phyloP scores from a whole-genome alignment of 2,797 vertebrate genomes.

The Rallus crepitans region DNA sequence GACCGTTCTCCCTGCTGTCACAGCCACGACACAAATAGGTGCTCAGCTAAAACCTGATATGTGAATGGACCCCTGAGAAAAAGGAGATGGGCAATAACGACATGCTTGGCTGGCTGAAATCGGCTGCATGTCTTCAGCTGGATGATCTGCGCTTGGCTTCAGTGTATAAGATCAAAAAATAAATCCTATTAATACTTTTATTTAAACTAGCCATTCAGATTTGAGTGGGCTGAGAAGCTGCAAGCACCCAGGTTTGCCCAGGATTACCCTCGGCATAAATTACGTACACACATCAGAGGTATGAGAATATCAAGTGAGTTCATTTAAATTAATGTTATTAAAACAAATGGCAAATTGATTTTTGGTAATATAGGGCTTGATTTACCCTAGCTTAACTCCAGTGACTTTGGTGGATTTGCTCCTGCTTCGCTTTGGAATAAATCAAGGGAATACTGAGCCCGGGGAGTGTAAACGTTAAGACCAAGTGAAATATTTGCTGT shows the following conservation, averaged over 20 bases:
- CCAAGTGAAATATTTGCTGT: constrained; percentile 42
- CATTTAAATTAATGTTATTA: constrained; percentile 69
- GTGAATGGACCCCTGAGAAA: background rate
- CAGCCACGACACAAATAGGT: background rate
- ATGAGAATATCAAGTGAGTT: constrained; percentile 55
- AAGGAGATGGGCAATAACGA: background rate
- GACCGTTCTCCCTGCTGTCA: background rate
- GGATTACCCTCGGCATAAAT: constrained; percentile 13
- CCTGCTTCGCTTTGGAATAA: background rate
- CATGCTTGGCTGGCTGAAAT: background rate
- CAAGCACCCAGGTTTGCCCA: background rate
- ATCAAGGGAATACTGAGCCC: background rate
- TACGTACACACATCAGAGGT: background rate
- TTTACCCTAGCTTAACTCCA: constrained; percentile 25
- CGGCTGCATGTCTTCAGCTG: background rate
- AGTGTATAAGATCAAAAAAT: background rate
- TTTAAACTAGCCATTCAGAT: background rate
- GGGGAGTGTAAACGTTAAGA: constrained; percentile 36
- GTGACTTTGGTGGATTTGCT: constrained; percentile 18
- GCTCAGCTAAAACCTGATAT: background rate
- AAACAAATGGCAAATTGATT: constrained; percentile 70
- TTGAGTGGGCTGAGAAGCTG: background rate
- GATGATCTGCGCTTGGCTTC: background rate
- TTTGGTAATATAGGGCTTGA: constrained; percentile 19
- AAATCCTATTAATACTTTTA: background rate